These are phyloP conservation scores for Oeneis ivallda DNA, from an alignment of 2,888 invertebrate genomes.

Conservation along the genomic window DNA sequence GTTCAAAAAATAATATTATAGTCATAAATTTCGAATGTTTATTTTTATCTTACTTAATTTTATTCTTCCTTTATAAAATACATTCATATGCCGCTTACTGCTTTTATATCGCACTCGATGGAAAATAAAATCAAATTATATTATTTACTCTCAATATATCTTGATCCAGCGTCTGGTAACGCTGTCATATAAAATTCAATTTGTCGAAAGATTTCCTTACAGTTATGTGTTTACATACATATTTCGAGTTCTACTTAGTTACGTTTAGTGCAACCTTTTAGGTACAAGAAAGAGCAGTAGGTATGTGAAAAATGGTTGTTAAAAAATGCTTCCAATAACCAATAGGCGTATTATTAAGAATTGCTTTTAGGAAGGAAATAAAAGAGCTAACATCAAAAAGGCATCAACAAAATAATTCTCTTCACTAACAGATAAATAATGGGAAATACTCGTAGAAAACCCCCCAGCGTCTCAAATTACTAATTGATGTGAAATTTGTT, in stretches of 20 bases:
- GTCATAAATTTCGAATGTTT: too few species aligned
- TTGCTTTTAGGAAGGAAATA: neutral
- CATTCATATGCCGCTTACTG: neutral
- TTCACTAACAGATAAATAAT: slow-evolving; percentile 43
- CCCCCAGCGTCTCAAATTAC: slow-evolving; percentile 65
- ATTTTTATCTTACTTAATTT: too few species aligned
- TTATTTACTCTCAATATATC: slow-evolving; percentile 1
- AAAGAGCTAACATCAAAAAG: slow-evolving; percentile 2
- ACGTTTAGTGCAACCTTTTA: neutral
- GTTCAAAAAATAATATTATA: too few species aligned
- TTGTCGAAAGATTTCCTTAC: neutral
- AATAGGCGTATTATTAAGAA: neutral
- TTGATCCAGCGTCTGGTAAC: neutral
- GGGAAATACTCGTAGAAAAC: slow-evolving; percentile 28
- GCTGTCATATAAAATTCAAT: slow-evolving; percentile 1
- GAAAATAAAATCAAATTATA: slow-evolving; percentile 10
- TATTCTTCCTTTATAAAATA: too few species aligned
- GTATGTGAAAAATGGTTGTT: neutral
- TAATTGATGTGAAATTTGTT: slow-evolving; percentile 74
- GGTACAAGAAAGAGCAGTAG: neutral
- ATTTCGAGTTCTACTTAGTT: neutral
- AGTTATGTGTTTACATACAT: neutral
- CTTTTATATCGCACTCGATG: neutral
- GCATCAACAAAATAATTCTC: slow-evolving; percentile 19
- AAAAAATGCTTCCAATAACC: neutral